phyloP scores from a whole-genome alignment of 2,113 vertebrate species.

The Fregetta grallaria region DNA sequence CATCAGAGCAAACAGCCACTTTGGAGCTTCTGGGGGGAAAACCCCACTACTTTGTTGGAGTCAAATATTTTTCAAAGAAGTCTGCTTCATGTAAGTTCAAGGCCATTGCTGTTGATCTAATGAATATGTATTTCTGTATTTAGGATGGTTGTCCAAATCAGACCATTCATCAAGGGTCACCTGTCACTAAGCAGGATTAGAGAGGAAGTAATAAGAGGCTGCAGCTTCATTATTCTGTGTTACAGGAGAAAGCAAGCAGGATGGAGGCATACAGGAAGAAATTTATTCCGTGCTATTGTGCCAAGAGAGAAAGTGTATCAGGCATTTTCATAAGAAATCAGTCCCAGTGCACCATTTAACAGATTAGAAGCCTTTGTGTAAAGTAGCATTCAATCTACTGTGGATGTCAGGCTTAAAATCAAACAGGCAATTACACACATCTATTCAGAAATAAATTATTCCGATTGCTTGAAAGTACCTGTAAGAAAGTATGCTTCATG shows the following conservation, averaged over 20 bases:
- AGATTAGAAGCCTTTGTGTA: conserved; percentile 7
- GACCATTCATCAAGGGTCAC: not conserved
- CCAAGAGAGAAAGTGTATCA: not conserved
- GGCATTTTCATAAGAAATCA: conserved; percentile 23
- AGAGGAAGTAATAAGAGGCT: not conserved
- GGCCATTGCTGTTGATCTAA: not conserved
- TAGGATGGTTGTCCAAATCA: not conserved
- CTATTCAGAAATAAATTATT: conserved; percentile 29
- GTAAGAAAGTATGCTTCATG: not conserved
- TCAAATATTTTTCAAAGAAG: not conserved
- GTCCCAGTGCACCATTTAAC: conserved; percentile 29
- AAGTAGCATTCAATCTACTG: not conserved
- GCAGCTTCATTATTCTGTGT: not conserved
- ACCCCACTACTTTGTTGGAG: not conserved
- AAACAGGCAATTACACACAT: conserved; percentile 43
- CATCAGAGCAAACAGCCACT: not conserved
- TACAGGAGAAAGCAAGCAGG: not conserved
- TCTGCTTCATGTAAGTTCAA: not conserved
- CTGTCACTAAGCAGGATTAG: not conserved
- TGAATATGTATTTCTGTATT: not conserved
- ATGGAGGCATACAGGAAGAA: not conserved
- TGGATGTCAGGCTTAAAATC: conserved; percentile 36
- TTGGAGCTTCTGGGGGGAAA: not conserved
- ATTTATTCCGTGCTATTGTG: conserved; percentile 6
- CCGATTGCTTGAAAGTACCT: not conserved